Conservation (phyloP, 1,140 invertebrate genomes). For the Drosophila paulistorum region DNA sequence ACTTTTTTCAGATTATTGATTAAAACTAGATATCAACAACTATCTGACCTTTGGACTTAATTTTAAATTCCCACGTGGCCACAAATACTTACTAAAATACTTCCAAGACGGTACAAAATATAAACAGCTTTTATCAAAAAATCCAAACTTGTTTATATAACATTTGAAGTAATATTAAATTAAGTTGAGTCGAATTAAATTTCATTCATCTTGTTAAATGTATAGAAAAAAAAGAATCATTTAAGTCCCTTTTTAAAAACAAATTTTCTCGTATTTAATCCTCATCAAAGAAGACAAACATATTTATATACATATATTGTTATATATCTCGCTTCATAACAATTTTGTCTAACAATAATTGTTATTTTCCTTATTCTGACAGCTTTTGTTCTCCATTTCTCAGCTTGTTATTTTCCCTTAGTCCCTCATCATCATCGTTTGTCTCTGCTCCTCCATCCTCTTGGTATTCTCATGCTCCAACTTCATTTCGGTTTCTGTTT, state of each 20-base stretch:
- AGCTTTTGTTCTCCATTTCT: slow-evolving; percentile 46
- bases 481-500: slow-evolving; percentile 47
- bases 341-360: slow-evolving; percentile 43
- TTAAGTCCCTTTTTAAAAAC: slow-evolving; percentile 1
- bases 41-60: too few species aligned
- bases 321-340: neutral
- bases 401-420: slow-evolving; percentile 9
- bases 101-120: too few species aligned
- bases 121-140: too few species aligned
- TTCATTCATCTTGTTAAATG: slow-evolving; percentile 1
- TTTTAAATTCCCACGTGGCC: too few species aligned
- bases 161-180: neutral
- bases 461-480: slow-evolving; percentile 27
- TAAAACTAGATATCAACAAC: too few species aligned
- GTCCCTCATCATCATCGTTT: slow-evolving; percentile 8
- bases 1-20: too few species aligned
- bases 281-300: slow-evolving; percentile 43
- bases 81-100: too few species aligned
- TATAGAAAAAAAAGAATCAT: neutral
- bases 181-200: neutral
- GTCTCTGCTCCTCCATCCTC: slow-evolving; percentile 20
- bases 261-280: slow-evolving; percentile 45
- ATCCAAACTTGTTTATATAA: neutral
- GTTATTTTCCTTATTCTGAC: slow-evolving; percentile 52
- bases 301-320: slow-evolving; percentile 28